Evolutionary conservation across 2,888 invertebrate species (phyloP).

Genomic region (Lutraria lutraria): DNA sequence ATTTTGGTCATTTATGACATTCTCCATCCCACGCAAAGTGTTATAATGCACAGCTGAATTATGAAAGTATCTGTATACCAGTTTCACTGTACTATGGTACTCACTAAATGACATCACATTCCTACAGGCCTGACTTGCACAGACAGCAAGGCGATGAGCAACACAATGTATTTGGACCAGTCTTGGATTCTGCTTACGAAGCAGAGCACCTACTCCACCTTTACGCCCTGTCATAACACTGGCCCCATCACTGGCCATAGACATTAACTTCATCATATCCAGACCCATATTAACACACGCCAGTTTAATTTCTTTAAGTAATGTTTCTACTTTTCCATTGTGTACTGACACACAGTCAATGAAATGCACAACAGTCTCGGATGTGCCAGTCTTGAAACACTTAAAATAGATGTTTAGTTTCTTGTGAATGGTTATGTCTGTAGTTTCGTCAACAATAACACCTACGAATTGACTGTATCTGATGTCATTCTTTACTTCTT

Average conservation of each 20-base stretch:
- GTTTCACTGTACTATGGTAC: constrained; percentile 25
- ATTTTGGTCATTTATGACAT: constrained; percentile 24
- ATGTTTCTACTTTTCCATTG: constrained; percentile 53
- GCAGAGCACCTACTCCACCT: constrained; percentile 39
- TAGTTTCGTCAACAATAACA: constrained; percentile 48
- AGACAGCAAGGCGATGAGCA: constrained; percentile 44
- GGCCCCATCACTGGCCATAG: constrained; percentile 63
- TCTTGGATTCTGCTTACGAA: too few relatives aligned
- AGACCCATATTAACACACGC: constrained; percentile 39
- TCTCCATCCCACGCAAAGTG: constrained; percentile 33
- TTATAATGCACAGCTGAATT: constrained; percentile 37
- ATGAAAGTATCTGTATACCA: constrained; percentile 27
- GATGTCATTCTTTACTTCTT: constrained; percentile 26
- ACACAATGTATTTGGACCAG: constrained; percentile 53
- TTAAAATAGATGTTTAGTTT: constrained; percentile 60
- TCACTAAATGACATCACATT: constrained; percentile 1
- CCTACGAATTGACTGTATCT: constrained; percentile 38
- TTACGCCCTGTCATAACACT: constrained; percentile 53
- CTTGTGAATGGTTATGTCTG: constrained; percentile 61
- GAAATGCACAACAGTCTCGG: constrained; percentile 49
- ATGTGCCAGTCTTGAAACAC: constrained; percentile 21
- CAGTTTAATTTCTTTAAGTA: constrained; percentile 41
- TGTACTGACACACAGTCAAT: constrained; percentile 41
- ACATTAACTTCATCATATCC: constrained; percentile 44
- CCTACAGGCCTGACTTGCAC: constrained; percentile 33